A percentile compares a stretch with the other conserved stretches of the same genome.
These are phyloP conservation scores for Drosophila eohydei DNA, from an alignment of 2,888 invertebrate genomes.

Conservation along the genomic window DNA sequence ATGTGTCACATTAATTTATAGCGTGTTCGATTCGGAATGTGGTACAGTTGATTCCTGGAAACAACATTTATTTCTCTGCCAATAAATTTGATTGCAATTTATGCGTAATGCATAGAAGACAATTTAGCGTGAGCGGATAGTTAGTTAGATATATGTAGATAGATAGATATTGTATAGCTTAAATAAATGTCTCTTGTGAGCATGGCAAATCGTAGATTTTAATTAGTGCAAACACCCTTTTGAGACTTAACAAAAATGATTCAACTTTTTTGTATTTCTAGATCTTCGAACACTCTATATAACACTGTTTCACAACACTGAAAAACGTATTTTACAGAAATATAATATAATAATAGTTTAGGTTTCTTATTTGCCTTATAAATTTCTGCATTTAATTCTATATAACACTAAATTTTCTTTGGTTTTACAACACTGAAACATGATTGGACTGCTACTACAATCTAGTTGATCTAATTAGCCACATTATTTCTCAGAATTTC, in stretches of 20 bases:
- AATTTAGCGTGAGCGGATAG: neutral
- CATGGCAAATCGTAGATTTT: no score
- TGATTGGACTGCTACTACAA: neutral
- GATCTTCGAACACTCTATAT: neutral
- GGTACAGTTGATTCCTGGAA: conserved; percentile 1
- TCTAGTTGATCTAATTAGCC: neutral
- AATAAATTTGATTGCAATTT: neutral
- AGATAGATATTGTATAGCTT: neutral
- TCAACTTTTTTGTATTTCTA: no score
- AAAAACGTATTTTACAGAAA: no score
- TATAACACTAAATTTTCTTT: neutral
- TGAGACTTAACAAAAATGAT: no score
- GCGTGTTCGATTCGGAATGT: conserved; percentile 2
- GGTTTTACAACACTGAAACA: neutral
- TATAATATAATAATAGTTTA: no score
- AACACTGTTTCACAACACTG: no score
- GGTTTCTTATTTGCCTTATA: no score
- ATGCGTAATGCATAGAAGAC: neutral
- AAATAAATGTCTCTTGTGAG: no score
- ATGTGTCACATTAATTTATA: conserved; percentile 36
- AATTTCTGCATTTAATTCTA: no score
- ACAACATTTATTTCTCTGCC: neutral
- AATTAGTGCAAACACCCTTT: no score
- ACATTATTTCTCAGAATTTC: neutral
- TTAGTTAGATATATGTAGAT: neutral